Conservation (phyloP, 2,888 invertebrate species). For the Pammene fasciana region DNA sequence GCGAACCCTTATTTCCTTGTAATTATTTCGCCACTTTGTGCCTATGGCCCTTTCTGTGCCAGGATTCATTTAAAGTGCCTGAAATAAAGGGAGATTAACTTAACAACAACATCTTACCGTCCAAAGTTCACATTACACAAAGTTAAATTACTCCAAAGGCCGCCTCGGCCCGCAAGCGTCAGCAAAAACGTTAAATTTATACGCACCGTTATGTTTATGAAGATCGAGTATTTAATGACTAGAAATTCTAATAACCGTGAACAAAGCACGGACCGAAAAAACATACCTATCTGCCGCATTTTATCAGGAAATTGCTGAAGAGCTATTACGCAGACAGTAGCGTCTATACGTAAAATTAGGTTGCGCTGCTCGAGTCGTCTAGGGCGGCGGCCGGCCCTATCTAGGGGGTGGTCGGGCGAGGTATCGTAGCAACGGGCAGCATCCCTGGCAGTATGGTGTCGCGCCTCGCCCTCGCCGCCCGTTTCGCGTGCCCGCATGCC, state of each 20-base stretch:
- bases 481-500: slow-evolving; percentile 50
- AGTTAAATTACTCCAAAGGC: slow-evolving; percentile 17
- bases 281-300: slow-evolving; percentile 66
- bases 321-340: slow-evolving; percentile 78
- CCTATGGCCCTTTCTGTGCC: neutral
- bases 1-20: neutral
- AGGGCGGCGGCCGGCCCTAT: slow-evolving; percentile 72
- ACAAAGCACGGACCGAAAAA: slow-evolving; percentile 40
- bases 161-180: neutral
- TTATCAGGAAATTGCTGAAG: slow-evolving; percentile 79
- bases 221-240: neutral
- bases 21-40: neutral
- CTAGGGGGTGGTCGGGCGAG: slow-evolving; percentile 69
- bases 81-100: slow-evolving; percentile 12
- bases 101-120: neutral
- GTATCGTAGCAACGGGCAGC: slow-evolving; percentile 81
- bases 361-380: slow-evolving; percentile 69
- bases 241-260: slow-evolving; percentile 17
- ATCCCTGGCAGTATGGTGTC: slow-evolving; percentile 77
- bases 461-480: slow-evolving; percentile 61
- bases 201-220: neutral
- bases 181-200: slow-evolving; percentile 14
- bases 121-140: slow-evolving; percentile 24
- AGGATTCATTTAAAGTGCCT: neutral
- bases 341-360: slow-evolving; percentile 78